Evolutionary conservation across 2,113 vertebrate genomes (phyloP).

Genomic region (Eolophus roseicapilla): DNA sequence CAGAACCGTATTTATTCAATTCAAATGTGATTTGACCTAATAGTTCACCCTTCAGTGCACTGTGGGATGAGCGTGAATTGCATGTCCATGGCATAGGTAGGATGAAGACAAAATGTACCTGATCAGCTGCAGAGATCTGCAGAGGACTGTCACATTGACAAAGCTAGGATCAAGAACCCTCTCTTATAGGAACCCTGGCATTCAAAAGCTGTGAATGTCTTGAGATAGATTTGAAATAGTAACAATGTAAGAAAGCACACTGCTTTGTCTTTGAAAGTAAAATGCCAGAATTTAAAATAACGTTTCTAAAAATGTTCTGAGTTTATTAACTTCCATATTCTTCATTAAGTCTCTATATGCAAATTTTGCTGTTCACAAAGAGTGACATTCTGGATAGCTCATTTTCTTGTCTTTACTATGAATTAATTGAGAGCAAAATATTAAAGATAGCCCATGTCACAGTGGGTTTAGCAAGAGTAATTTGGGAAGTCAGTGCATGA

Average conservation of each 20-base stretch:
- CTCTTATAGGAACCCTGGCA: not conserved
- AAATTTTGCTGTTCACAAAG: not conserved
- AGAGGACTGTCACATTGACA: not conserved
- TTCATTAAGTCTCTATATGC: rapidly evolving
- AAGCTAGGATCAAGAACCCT: not conserved
- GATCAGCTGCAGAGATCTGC: not conserved
- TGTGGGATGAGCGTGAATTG: not conserved
- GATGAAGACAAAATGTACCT: not conserved
- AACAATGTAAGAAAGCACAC: not conserved
- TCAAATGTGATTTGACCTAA: not conserved
- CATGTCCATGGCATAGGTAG: not conserved
- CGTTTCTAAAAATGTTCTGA: not conserved
- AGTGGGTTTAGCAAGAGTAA: not conserved
- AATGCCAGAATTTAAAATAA: not conserved
- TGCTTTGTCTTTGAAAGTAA: not conserved
- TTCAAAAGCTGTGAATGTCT: not conserved
- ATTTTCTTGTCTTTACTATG: not conserved
- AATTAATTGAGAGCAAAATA: not conserved
- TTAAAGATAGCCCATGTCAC: not conserved
- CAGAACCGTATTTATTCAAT: not conserved
- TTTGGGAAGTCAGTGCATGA: not conserved
- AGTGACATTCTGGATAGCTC: too few species aligned
- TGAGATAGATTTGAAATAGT: not conserved
- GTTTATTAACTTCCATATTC: not conserved
- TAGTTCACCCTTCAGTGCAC: not conserved